Percentiles rank a stretch among this genome's conserved stretches.
These are phyloP conservation scores for Melanocharis versteri DNA, from an alignment of 2,113 vertebrate species.

Conservation along the genomic window DNA sequence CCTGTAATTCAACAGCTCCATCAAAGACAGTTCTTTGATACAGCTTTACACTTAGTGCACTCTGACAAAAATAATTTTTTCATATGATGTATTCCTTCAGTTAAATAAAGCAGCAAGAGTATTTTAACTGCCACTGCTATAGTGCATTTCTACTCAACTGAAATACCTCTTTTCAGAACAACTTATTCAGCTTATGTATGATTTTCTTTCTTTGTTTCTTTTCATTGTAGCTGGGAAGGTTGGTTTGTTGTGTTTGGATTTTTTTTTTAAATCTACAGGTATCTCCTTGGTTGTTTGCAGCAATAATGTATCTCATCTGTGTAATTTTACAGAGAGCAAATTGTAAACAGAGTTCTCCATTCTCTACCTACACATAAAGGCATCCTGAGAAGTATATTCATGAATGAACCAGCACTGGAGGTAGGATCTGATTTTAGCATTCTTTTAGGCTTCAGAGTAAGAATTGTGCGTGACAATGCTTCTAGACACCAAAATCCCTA, in stretches of 20 bases:
- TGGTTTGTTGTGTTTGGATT: background rate
- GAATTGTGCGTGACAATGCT: background rate
- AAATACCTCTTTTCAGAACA: background rate
- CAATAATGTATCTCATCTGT: background rate
- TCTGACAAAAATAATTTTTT: background rate
- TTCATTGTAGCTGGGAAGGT: background rate
- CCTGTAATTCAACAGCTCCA: background rate
- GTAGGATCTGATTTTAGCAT: background rate
- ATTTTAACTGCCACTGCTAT: background rate
- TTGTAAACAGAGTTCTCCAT: background rate
- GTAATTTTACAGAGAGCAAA: slow-evolving; percentile 16
- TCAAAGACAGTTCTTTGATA: background rate
- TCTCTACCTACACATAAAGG: background rate
- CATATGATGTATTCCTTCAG: background rate
- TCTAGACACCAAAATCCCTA: background rate
- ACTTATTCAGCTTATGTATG: background rate
- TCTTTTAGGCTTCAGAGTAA: background rate
- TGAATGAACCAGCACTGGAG: background rate
- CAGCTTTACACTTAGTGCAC: background rate
- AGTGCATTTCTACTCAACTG: background rate
- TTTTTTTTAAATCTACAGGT: background rate
- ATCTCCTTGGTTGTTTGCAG: background rate
- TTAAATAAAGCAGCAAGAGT: background rate
- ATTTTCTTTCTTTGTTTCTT: background rate
- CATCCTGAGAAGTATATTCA: background rate